Evolutionary conservation across 2,888 invertebrate species (phyloP), one percentile per base, ranked within the genome.

Genomic region (Aricia artaxerxes): DNA sequence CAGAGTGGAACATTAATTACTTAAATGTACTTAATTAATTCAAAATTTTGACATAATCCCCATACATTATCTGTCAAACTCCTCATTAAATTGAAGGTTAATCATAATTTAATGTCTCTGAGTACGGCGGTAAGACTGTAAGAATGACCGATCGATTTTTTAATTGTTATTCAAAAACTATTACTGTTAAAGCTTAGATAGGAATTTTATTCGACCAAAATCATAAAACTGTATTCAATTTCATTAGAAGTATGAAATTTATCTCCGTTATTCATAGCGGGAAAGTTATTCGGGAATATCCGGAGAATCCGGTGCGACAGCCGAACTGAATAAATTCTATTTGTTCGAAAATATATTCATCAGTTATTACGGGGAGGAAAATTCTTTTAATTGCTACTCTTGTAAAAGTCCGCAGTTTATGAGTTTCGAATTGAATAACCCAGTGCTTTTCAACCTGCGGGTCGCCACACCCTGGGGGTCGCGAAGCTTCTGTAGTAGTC

Each of bases 311-410:
- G 35, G 38, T 16, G 31, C 38, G 13, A 69, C 38, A 35, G 13
- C 35, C 13, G 69, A 69, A 69, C 69, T 38, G 69, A 69, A 38
- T 69, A 69, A 38, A 69, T 69, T 69, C 69, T 69, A 69, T 38
- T 38, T 69, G 69, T 69, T 69, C 69, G 69, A 31, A 38, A 69
- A 69, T 13, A 69, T 69, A 69, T 69, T 69, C 69, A 69, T 69
- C 69, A 69, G 69, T 35, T 69, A 69, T 69, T 69, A 69, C 35
- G 69, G 16, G 69, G 69, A 9, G 35, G 35, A 69, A 38, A 69
- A 69, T 69, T 69, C 13, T 69, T 69, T 16, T 69, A 69, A 69
- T 69, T 69, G 69, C 16, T 35, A 69, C 69, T 16, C 69, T 69
- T 38, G 69, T 38, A 69, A 69, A 69, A 38, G 69, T 69, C 13